Evolutionary conservation across 1,140 invertebrate genomes (phyloP).

Genomic region (Stratiolaelaps scimitus): DNA sequence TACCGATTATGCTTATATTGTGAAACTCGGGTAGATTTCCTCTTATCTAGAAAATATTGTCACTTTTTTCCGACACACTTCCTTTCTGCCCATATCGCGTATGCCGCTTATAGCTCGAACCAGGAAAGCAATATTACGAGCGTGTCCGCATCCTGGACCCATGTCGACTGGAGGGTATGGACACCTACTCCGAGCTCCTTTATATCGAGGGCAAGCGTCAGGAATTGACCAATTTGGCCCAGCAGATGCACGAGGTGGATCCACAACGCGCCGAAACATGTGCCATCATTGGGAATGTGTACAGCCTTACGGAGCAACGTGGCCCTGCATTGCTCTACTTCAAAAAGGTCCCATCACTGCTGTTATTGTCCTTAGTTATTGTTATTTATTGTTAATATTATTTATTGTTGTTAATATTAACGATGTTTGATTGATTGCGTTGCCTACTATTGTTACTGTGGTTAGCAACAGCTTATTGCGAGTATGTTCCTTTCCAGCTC

Average conservation of each 20-base stretch:
- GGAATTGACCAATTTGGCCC: slow-evolving; percentile 82
- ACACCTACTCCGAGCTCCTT: slow-evolving; percentile 88
- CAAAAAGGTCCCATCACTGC: slow-evolving; percentile 44
- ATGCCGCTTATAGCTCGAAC: slow-evolving; percentile 63
- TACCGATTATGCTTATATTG: no score
- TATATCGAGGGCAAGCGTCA: slow-evolving; percentile 76
- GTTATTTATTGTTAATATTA: no score
- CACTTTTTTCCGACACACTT: no score
- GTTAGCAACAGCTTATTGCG: no score
- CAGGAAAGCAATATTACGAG: slow-evolving; percentile 69
- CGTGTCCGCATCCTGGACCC: slow-evolving; percentile 72
- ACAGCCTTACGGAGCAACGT: slow-evolving; percentile 87
- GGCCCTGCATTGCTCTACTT: slow-evolving; percentile 94
- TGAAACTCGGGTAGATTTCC: no score
- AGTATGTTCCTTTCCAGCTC: no score
- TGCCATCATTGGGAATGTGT: slow-evolving; percentile 97
- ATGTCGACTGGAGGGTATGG: slow-evolving; percentile 82
- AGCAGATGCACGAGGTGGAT: slow-evolving; percentile 81
- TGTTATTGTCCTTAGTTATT: no score
- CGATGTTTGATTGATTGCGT: no score
- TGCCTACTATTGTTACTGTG: no score
- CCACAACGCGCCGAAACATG: slow-evolving; percentile 96
- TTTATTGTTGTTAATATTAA: no score
- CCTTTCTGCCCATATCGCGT: not conserved
- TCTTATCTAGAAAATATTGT: no score